Evolutionary conservation across 2,113 vertebrate species (phyloP).

Genomic region (Lota lota): DNA sequence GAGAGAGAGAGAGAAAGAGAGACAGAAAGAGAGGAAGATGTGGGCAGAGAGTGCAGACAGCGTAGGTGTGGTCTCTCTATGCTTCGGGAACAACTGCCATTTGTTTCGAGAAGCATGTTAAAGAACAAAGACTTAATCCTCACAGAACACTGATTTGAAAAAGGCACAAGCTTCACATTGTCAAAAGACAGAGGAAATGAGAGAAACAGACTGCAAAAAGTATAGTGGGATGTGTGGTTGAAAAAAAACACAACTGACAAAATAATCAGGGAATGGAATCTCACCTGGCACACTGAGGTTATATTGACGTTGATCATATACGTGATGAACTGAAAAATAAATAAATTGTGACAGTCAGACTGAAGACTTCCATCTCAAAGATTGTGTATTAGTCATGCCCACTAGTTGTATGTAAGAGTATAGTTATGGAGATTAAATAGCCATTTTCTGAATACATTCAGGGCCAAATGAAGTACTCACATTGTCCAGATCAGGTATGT

Average conservation of each 20-base stretch:
- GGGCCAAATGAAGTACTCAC: slow-evolving; percentile 71
- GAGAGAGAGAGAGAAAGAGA: neutral
- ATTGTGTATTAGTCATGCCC: neutral
- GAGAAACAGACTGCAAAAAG: neutral
- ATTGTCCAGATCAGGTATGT: slow-evolving; percentile 84
- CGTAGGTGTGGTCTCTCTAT: slow-evolving; percentile 74
- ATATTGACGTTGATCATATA: slow-evolving; percentile 86
- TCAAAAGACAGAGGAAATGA: neutral
- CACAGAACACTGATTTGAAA: neutral
- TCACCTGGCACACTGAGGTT: slow-evolving; percentile 86
- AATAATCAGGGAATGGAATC: slow-evolving; percentile 17
- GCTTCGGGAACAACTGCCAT: slow-evolving; percentile 69
- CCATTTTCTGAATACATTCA: neutral
- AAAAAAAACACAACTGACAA: neutral
- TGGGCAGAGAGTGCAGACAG: slow-evolving; percentile 70
- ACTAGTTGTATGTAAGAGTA: neutral
- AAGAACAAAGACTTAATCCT: too few species aligned
- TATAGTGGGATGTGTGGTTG: neutral
- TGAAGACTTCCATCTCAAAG: neutral
- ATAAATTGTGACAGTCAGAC: slow-evolving; percentile 20
- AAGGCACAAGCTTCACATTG: neutral
- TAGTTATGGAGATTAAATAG: neutral
- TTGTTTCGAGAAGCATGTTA: too few species aligned
- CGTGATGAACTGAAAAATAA: slow-evolving; percentile 82
- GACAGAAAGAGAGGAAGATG: slow-evolving; percentile 41